phyloP scores from a whole-genome alignment of 92 coral and sea anemone species.

The Heteractis magnifica region DNA sequence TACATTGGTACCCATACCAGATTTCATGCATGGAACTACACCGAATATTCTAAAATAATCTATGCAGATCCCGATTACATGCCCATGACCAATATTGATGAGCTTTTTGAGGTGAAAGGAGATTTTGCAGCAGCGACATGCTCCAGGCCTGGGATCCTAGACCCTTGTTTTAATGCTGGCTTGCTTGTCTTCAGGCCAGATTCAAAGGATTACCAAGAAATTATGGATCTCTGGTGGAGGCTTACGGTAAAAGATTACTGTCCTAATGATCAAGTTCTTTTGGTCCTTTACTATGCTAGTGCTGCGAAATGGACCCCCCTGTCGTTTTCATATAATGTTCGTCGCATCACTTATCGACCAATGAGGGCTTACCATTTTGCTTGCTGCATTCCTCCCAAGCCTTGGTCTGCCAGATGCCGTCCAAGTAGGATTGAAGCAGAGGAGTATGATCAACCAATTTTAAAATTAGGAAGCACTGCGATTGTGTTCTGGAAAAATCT shows the following conservation, averaged over 20 bases:
- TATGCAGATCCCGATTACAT: slow-evolving; percentile 89
- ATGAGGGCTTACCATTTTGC: slow-evolving; percentile 79
- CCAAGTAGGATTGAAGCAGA: slow-evolving; percentile 64
- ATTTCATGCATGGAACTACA: slow-evolving; percentile 88
- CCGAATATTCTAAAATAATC: slow-evolving; percentile 72
- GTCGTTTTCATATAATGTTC: slow-evolving; percentile 48
- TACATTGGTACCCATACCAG: slow-evolving; percentile 86
- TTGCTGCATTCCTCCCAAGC: slow-evolving; percentile 50
- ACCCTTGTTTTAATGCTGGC: slow-evolving; percentile 94
- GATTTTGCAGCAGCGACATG: slow-evolving; percentile 87
- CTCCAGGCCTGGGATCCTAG: slow-evolving; percentile 79
- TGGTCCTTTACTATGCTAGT: slow-evolving; percentile 70
- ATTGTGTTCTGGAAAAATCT: slow-evolving; percentile 66
- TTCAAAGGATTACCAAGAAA: slow-evolving; percentile 23
- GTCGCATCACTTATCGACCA: slow-evolving; percentile 62
- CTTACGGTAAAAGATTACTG: slow-evolving; percentile 47
- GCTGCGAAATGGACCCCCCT: slow-evolving; percentile 45
- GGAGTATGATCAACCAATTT: slow-evolving; percentile 51
- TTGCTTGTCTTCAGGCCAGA: slow-evolving; percentile 74
- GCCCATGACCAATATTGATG: slow-evolving; percentile 87
- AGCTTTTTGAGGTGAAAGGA: slow-evolving; percentile 66
- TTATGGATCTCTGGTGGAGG: slow-evolving; percentile 55
- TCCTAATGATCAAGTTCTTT: slow-evolving; percentile 70
- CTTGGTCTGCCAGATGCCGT: slow-evolving; percentile 52
- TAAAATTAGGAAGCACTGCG: slow-evolving; percentile 46